Evolutionary conservation across 2,113 vertebrate genomes (phyloP), one percentile per base, ranked within the genome.

Genomic region (Echinops telfairi): DNA sequence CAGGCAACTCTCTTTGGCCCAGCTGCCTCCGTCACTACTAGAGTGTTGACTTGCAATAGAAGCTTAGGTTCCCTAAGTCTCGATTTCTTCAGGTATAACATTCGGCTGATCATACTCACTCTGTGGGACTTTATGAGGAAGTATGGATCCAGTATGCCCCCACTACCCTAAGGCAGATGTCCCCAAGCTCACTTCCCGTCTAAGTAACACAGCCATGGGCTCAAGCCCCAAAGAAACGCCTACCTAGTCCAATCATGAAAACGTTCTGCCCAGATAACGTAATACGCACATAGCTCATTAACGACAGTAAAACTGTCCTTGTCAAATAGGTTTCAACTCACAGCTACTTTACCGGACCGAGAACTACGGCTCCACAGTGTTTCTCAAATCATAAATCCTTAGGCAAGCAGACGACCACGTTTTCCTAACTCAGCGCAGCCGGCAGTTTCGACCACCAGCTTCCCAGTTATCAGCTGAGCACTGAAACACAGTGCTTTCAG

Each of bases 131-230:
- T 64, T 27, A 36, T 11, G 29, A 86, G 8, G 62, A 57, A 81
- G 66, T 31, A 3, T 2, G 8, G 29, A 64, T 25, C 6, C 86
- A 71, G 64, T 31, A 12, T 23, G 6, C 33, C 3, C 25, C 19
- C 36, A 78, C 20, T 6, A 16, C 12, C 53, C 36, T 11, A 15
- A 0, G 15, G 23, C 20, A 86, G 38, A 85, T 10, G 23, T 73
- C 71, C 36, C n/a, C 90, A 62, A 40, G 66, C 25, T 38, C 16
- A 58, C 15, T 68, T 86, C n/a, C 29, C 20, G 6, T 80, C 71
- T 88, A 83, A 88, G 58, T 62, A 76, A 66, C 38, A 81, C 68
- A 88, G 92, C 73, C 53, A 78, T 15, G 83, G 31, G 27, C 76
- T 8, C 76, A 3, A 53, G 15, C 27, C 27, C 84, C 64, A 86